Conservation (phyloP, 2,888 invertebrate species). For the Eurytoma californica region DNA sequence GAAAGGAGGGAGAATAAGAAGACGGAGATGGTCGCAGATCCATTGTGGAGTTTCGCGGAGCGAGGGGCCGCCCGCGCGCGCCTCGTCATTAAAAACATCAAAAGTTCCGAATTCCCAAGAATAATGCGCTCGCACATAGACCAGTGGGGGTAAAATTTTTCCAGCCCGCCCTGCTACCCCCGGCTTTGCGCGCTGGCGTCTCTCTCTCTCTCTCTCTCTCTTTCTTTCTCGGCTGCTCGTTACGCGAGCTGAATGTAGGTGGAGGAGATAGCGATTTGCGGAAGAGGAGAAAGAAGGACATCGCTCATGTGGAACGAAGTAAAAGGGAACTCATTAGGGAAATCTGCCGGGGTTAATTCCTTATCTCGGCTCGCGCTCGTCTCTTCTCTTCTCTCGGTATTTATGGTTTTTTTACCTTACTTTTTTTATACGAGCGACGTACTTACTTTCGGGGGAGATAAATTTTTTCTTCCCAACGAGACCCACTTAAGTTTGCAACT, state of each 20-base stretch:
- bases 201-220: neutral
- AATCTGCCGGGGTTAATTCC: slow-evolving; percentile 65
- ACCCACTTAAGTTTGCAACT: no score
- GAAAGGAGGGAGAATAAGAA: neutral
- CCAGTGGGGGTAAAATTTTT: slow-evolving; percentile 9
- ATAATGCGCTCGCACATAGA: slow-evolving; percentile 31
- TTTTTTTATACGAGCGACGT: slow-evolving; percentile 26
- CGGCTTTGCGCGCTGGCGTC: neutral
- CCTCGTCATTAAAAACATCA: slow-evolving; percentile 56
- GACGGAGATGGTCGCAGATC: slow-evolving; percentile 2
- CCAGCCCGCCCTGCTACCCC: neutral
- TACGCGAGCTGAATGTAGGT: slow-evolving; percentile 4
- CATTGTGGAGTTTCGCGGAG: slow-evolving; percentile 29
- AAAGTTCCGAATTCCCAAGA: slow-evolving; percentile 50
- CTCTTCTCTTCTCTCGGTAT: slow-evolving; percentile 26
- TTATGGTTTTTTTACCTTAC: slow-evolving; percentile 11
- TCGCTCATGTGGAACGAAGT: slow-evolving; percentile 62
- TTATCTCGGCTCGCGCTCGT: slow-evolving; percentile 57
- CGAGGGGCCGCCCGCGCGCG: neutral
- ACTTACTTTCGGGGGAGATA: neutral
- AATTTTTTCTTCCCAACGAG: neutral
- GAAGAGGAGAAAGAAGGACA: slow-evolving; percentile 57
- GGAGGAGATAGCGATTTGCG: slow-evolving; percentile 17
- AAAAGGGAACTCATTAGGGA: slow-evolving; percentile 65
- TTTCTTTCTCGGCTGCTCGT: slow-evolving; percentile 20